Evolutionary conservation across 2,797 vertebrate genomes (phyloP), one percentile per base, ranked within the genome.

Genomic region (Dryobates pubescens): DNA sequence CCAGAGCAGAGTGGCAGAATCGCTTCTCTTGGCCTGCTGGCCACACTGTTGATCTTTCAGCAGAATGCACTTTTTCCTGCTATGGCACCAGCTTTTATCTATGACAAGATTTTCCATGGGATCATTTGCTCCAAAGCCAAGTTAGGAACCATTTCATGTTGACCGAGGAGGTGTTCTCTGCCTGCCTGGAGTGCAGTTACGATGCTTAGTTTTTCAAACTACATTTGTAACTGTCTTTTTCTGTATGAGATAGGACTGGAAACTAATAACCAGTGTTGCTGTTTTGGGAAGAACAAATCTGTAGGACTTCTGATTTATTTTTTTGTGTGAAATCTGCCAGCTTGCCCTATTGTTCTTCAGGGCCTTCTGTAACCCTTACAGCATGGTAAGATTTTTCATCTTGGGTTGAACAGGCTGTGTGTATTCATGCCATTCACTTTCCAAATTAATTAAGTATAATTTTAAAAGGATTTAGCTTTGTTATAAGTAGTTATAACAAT

Each of bases 211-310:
- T 57, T 86, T 82, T 69, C 26, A 76, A 57, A 53, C 10, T 49
- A 30, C 26, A 6, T 71, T 80, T 58, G 20, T 90, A 59, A 43
- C 0, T 0, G 0, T n/a, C 7, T 59, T 63, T 79, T 59, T 11
- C 17, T 58, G 4, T 62, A 13, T 68, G 45, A 64, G 18, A 34
- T 69, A 56, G 72, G 26, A 45, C 47, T 88, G 63, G 23, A 17
- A 72, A 30, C 34, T 87, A 32, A 47, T 57, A 85, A 53, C 18
- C 17, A 26, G 5, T 9, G 5, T 14, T 85, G 45, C 27, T 1
- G 0, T 75, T 92, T 68, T 41, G 34, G 38, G 36, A 68, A 77
- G 29, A 70, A 22, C 18, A 73, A 36, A 36, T 59, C 13, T 2
- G 0, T 53, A 20, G 64, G 4, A 63, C 20, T 92, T 84, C 10